Evolutionary conservation across 2,797 vertebrate genomes (phyloP), one percentile per base, ranked within the genome.

Genomic region (Argentina silus): DNA sequence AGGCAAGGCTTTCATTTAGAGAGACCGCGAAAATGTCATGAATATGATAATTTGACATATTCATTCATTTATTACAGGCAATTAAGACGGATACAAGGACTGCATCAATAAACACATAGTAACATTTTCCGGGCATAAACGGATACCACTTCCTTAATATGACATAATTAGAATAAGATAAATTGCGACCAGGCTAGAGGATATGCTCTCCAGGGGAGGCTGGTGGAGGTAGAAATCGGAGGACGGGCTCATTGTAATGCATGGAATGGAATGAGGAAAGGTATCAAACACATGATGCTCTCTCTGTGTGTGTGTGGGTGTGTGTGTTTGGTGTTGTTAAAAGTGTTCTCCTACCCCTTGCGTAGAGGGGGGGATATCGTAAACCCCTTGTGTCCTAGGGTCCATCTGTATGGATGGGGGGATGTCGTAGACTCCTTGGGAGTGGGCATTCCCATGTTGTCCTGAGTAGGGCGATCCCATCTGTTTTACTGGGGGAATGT

Each of bases 261-360:
- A 36, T 36, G 27, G 27, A 36, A 36, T 36, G 27, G 27, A 4
- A 36, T 36, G 27, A 36, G 27, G 27, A 36, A 36, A 36, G 27
- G 27, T 36, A 36, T 1, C 27, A 36, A 36, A 36, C 27, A 36
- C 27, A 36, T 1, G 27, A 36, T 36, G 2, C 42, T 65, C 27
- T 51, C 47, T 61, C 21, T 82, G 63, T 55, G 68, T 51, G 50
- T 75, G 77, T 67, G 23, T 15, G 50, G 47, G 10, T 55, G 10
- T 15, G 44, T 60, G 0, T 0, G 43, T 21, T 19, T 7, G 47
- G 0, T 1, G 47, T 19, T 51, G 43, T 56, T 8, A 64, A 2
- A 50, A 48, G 48, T 10, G n/a, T 64, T 65, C n/a, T 86, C 94
- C 90, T 90, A 99, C 97, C 91, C 89, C 95, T 94, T 96, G 96